Evolutionary conservation across 2,797 vertebrate genomes (phyloP).

Genomic region (Spinus pinus): DNA sequence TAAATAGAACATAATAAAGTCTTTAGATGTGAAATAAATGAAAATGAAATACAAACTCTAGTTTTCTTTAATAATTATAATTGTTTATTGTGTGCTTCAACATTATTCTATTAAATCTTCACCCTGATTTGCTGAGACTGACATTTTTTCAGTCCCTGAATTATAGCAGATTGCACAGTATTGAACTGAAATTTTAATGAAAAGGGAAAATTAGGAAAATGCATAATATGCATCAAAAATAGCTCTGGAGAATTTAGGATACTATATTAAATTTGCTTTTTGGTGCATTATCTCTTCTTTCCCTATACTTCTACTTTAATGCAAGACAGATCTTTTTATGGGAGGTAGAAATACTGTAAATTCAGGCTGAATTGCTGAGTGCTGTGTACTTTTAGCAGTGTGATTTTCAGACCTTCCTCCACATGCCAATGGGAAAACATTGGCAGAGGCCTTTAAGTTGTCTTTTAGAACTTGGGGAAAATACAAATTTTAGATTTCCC

Average conservation of each 20-base stretch:
- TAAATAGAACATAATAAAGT: constrained; percentile 31
- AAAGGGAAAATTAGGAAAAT: background rate
- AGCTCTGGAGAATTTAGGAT: background rate
- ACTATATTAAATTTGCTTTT: background rate
- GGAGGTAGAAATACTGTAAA: background rate
- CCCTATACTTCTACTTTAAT: background rate
- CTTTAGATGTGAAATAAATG: background rate
- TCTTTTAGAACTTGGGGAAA: background rate
- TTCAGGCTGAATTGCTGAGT: background rate
- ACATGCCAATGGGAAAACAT: background rate
- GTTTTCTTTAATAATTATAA: constrained; percentile 11
- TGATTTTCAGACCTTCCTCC: background rate
- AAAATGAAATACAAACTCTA: background rate
- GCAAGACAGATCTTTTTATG: background rate
- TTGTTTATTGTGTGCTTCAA: background rate
- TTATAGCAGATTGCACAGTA: background rate
- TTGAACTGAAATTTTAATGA: background rate
- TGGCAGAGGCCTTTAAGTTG: background rate
- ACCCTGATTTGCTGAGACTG: background rate
- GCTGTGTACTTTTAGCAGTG: background rate
- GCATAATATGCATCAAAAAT: background rate
- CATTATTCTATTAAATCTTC: background rate
- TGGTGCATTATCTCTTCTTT: background rate
- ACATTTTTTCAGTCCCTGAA: background rate
- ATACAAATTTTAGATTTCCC: background rate